phyloP scores from a whole-genome alignment of 2,113 vertebrate species.

The Peromyscus polionotus region DNA sequence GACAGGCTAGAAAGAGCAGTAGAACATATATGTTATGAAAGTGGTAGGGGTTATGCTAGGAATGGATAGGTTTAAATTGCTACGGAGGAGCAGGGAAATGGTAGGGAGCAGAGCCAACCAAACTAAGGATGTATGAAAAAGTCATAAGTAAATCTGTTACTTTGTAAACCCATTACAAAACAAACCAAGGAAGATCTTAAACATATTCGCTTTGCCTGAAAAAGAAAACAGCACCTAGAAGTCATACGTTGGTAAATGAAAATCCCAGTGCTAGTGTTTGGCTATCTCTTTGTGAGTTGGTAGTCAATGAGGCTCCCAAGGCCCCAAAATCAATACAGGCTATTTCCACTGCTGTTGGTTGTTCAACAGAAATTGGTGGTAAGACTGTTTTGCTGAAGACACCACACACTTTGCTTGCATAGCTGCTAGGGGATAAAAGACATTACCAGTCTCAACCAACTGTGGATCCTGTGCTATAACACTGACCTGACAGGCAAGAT shows the following conservation, averaged over 20 bases:
- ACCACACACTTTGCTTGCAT: not conserved
- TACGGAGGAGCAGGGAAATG: not conserved
- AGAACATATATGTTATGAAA: not conserved
- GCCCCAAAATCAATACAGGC: not conserved
- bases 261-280: not conserved
- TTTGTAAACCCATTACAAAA: not conserved
- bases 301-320: not conserved
- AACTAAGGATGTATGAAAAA: not conserved
- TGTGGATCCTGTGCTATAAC: not conserved
- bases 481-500: not conserved
- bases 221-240: not conserved
- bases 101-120: not conserved
- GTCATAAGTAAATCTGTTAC: not conserved
- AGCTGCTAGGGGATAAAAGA: not conserved
- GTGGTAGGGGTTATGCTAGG: not conserved
- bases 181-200: not conserved
- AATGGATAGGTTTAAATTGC: not conserved
- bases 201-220: not conserved
- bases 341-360: not conserved
- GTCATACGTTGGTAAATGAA: not conserved
- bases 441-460: not conserved
- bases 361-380: too few species aligned
- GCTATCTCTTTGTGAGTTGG: not conserved
- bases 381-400: not conserved
- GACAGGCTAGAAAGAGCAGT: not conserved